Percentiles rank a stretch among this genome's conserved stretches.
Conservation (phyloP, 2,797 vertebrate genomes). For the Sciurus carolinensis region DNA sequence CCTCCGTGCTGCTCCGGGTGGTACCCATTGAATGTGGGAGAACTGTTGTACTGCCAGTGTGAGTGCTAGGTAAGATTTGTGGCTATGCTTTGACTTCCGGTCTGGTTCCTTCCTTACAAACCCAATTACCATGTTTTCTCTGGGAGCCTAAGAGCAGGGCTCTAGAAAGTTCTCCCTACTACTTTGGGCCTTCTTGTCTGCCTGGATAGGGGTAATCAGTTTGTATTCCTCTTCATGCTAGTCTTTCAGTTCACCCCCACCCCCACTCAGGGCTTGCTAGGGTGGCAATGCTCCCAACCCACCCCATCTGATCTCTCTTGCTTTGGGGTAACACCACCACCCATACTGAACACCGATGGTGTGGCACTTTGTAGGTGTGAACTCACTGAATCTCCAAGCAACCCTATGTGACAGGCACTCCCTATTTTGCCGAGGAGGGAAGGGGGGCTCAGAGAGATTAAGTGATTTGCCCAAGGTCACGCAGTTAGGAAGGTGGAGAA, state of each 20-base stretch:
- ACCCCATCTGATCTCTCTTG: rapidly evolving
- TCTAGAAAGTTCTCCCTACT: background rate
- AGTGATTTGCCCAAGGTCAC: background rate
- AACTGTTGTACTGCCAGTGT: rapidly evolving
- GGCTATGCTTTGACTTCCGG: background rate
- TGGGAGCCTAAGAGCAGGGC: background rate
- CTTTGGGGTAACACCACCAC: too few relatives aligned
- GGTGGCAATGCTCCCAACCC: too few relatives aligned
- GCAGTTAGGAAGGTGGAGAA: background rate
- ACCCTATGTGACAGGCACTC: background rate
- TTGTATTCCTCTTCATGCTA: background rate
- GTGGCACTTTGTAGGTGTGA: rapidly evolving
- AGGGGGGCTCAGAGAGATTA: background rate
- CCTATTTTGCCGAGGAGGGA: background rate
- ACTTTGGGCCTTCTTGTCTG: background rate
- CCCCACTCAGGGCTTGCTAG: rapidly evolving
- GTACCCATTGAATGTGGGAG: rapidly evolving
- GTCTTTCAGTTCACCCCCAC: rapidly evolving
- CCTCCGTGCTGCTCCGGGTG: rapidly evolving
- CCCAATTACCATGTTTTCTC: background rate
- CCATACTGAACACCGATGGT: too few relatives aligned
- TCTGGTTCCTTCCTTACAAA: background rate
- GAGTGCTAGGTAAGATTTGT: background rate
- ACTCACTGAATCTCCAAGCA: rapidly evolving
- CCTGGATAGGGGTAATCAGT: background rate